These are phyloP conservation scores for Loris lydekkerianus DNA, from an alignment of 2,797 vertebrate genomes.

Conservation along the genomic window DNA sequence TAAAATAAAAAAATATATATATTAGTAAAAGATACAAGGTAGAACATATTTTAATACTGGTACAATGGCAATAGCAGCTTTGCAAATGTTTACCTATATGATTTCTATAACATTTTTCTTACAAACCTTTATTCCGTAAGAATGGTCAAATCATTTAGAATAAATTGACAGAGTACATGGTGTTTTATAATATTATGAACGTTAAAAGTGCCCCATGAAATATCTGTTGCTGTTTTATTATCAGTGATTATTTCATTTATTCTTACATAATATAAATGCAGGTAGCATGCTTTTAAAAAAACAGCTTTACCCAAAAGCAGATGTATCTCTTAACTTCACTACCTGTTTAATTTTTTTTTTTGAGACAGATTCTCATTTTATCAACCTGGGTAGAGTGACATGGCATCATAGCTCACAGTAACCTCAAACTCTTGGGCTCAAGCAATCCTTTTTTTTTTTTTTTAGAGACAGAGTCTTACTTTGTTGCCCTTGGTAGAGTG, in stretches of 20 bases:
- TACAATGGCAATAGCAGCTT: conserved; percentile 73
- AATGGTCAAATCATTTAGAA: conserved; percentile 70
- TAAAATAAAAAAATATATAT: no score
- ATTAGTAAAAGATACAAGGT: conserved; percentile 56
- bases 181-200: conserved; percentile 61
- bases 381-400: no score
- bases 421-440: no score
- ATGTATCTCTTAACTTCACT: conserved; percentile 39
- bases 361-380: no score
- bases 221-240: conserved; percentile 4
- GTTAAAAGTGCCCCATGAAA: conserved; percentile 52
- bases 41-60: conserved; percentile 74
- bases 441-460: no score
- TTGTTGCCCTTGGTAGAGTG: no score
- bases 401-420: no score
- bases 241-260: conserved; percentile 52
- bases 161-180: conserved; percentile 53
- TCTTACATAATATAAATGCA: conserved; percentile 58
- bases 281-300: conserved; percentile 7
- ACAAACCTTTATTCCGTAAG: conserved; percentile 52
- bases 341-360: background rate
- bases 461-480: no score
- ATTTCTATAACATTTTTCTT: conserved; percentile 58
- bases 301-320: background rate
- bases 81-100: conserved; percentile 49